phyloP scores from a whole-genome alignment of 2,113 vertebrate genomes.

The Platycercus adscitus region DNA sequence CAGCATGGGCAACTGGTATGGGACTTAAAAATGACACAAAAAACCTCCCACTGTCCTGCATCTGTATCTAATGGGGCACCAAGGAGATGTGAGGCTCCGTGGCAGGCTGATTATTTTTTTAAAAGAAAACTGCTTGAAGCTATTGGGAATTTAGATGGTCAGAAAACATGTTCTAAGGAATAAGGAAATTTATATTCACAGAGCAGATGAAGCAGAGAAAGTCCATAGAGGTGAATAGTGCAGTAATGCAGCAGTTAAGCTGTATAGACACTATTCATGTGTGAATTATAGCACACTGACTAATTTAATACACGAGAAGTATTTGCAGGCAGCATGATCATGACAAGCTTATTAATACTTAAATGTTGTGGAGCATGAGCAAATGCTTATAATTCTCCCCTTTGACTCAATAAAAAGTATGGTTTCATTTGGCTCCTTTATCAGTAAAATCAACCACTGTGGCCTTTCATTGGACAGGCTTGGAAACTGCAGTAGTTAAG shows the following conservation, averaged over 20 bases:
- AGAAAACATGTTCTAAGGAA: neutral
- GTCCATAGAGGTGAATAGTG: neutral
- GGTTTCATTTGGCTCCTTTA: neutral
- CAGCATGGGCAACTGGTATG: neutral
- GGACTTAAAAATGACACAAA: neutral
- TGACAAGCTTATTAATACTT: conserved; percentile 28
- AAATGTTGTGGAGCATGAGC: neutral
- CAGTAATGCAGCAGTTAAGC: neutral
- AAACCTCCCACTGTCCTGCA: neutral
- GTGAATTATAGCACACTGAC: neutral
- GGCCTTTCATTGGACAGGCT: neutral
- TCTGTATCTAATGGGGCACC: neutral
- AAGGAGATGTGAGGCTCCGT: neutral
- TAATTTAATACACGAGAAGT: neutral
- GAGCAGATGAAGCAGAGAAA: neutral
- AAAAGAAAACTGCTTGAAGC: neutral
- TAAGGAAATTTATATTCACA: neutral
- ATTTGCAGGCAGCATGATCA: conserved; percentile 1
- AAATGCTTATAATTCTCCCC: neutral
- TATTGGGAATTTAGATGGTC: neutral
- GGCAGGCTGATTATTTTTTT: neutral
- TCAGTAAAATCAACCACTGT: neutral
- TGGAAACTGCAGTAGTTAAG: neutral
- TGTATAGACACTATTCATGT: neutral
- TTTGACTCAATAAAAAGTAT: neutral